phyloP scores from a whole-genome alignment of 2,888 invertebrate genomes.

The Erynnis tages region DNA sequence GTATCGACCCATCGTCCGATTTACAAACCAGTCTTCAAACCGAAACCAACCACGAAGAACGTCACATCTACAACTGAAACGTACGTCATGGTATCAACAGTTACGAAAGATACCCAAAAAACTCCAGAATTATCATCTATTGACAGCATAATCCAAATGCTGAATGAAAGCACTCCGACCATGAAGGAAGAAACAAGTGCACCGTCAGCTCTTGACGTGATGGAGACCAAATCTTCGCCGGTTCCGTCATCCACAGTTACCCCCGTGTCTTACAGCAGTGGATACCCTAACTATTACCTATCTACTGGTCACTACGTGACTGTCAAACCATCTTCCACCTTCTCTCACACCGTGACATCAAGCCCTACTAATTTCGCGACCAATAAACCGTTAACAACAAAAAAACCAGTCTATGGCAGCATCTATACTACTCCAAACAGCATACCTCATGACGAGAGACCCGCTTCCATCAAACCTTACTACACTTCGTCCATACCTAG shows the following conservation, averaged over 20 bases:
- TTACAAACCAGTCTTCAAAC: constrained; percentile 80
- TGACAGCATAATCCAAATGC: constrained; percentile 83
- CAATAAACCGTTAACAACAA: constrained; percentile 47
- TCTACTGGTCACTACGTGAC: constrained; percentile 72
- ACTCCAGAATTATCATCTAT: constrained; percentile 69
- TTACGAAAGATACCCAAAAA: constrained; percentile 71
- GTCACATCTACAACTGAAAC: constrained; percentile 66
- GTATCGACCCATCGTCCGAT: constrained; percentile 68
- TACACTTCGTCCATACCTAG: constrained; percentile 64
- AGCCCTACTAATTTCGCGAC: constrained; percentile 41
- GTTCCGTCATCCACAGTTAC: constrained; percentile 48
- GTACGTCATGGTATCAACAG: constrained; percentile 81
- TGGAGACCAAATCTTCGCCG: constrained; percentile 70
- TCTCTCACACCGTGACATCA: constrained; percentile 26
- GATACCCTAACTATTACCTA: constrained; percentile 53
- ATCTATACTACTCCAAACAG: constrained; percentile 59
- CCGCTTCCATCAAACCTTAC: constrained; percentile 47
- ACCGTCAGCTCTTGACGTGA: constrained; percentile 47
- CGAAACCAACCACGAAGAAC: constrained; percentile 61
- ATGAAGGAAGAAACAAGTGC: constrained; percentile 62
- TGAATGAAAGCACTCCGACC: constrained; percentile 77
- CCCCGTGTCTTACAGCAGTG: constrained; percentile 57
- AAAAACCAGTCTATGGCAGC: constrained; percentile 49
- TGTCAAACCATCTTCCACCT: constrained; percentile 55
- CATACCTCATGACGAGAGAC: constrained; percentile 51